Evolutionary conservation across 2,888 invertebrate genomes (phyloP).

Genomic region (Eremobia ochroleuca): DNA sequence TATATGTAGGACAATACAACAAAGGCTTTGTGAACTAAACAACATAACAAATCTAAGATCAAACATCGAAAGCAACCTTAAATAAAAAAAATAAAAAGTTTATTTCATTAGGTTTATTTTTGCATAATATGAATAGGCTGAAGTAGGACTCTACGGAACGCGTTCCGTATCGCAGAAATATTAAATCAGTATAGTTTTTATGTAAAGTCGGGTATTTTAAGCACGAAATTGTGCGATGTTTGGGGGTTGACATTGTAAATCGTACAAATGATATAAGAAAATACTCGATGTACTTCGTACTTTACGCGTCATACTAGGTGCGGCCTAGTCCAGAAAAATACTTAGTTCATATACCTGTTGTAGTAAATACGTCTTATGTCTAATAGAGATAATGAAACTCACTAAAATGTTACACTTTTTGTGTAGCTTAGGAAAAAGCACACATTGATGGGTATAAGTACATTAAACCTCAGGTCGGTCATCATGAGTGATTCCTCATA

Average conservation of each 20-base stretch:
- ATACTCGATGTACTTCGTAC: background rate
- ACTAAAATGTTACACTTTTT: background rate
- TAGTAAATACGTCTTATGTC: background rate
- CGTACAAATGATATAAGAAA: background rate
- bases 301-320: background rate
- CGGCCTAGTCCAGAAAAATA: background rate
- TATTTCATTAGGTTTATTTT: too few species aligned
- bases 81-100: too few species aligned
- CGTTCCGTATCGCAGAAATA: too few species aligned
- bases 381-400: background rate
- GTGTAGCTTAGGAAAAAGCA: background rate
- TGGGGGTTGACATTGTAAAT: background rate
- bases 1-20: too few species aligned
- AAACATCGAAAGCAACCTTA: too few species aligned
- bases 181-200: too few species aligned
- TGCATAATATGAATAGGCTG: too few species aligned
- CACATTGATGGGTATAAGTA: background rate
- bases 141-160: too few species aligned
- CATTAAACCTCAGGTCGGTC: background rate
- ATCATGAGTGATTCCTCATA: background rate
- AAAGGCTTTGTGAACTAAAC: too few species aligned
- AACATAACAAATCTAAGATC: too few species aligned
- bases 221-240: background rate
- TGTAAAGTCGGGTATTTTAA: too few species aligned
- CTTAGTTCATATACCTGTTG: background rate